A percentile compares a stretch with the other conserved stretches of the same genome.
phyloP scores from a whole-genome alignment of 2,888 invertebrate genomes.

The Mythimna lalbum region DNA sequence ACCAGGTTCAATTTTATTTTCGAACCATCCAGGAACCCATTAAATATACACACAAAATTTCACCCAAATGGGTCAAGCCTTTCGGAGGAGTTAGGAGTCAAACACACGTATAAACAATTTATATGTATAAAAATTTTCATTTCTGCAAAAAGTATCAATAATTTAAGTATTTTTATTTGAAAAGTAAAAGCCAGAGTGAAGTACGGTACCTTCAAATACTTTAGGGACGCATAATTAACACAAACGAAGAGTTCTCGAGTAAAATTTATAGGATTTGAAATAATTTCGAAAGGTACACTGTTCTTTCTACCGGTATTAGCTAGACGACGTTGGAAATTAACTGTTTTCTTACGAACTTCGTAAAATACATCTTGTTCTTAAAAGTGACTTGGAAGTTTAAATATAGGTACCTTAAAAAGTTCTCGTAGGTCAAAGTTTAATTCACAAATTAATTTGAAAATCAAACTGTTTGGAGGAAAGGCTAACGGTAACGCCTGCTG shows the following conservation, averaged over 20 bases:
- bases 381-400: constrained; percentile 17
- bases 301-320: constrained; percentile 30
- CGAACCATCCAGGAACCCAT: too few species aligned
- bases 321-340: constrained; percentile 14
- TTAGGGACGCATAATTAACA: constrained; percentile 47
- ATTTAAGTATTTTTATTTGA: constrained; percentile 24
- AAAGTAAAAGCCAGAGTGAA: constrained; percentile 14
- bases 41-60: too few species aligned
- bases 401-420: background rate
- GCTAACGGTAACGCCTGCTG: background rate
- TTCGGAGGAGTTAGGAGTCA: too few species aligned
- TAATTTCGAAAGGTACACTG: constrained; percentile 37
- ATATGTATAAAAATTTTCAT: too few species aligned
- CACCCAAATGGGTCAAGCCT: too few species aligned
- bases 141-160: background rate
- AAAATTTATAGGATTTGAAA: constrained; percentile 48
- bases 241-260: constrained; percentile 37
- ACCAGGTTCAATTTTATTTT: too few species aligned
- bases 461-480: background rate
- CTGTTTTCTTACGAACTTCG: constrained; percentile 14
- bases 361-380: constrained; percentile 19
- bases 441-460: background rate
- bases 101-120: too few species aligned
- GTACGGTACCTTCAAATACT: constrained; percentile 6
- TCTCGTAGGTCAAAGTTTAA: background rate